phyloP scores from a whole-genome alignment of 2,113 vertebrate species.

The Pluvianellus socialis region DNA sequence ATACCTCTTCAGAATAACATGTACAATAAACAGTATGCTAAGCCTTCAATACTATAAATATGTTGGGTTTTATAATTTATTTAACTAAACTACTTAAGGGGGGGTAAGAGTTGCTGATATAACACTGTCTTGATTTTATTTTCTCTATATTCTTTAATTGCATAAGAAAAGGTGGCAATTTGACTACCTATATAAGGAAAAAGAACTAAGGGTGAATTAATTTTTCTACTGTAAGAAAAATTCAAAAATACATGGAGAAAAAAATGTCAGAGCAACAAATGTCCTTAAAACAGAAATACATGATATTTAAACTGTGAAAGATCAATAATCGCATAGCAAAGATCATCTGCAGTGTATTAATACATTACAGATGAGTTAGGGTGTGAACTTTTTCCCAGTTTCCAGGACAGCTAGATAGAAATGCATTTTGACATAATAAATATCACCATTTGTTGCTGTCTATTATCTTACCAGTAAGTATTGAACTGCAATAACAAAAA shows the following conservation, averaged over 20 bases:
- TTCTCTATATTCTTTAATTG: neutral
- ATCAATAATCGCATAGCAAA: neutral
- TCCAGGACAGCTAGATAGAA: neutral
- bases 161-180: neutral
- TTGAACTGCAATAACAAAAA: slow-evolving; percentile 3
- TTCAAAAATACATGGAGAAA: neutral
- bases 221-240: neutral
- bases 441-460: neutral
- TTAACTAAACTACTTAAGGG: neutral
- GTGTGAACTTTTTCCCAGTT: neutral
- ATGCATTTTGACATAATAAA: neutral
- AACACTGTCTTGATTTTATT: neutral
- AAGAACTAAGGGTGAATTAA: neutral
- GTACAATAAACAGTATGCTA: neutral
- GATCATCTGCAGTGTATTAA: neutral
- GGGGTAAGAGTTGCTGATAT: neutral
- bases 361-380: neutral
- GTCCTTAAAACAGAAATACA: neutral
- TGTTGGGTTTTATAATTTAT: neutral
- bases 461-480: neutral
- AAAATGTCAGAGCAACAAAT: neutral
- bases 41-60: neutral
- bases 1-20: neutral
- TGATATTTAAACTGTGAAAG: neutral
- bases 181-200: neutral